Percentiles rank a stretch among this genome's conserved stretches.
phyloP scores from a whole-genome alignment of 2,888 invertebrate genomes.

The Cylloceria caligata region DNA sequence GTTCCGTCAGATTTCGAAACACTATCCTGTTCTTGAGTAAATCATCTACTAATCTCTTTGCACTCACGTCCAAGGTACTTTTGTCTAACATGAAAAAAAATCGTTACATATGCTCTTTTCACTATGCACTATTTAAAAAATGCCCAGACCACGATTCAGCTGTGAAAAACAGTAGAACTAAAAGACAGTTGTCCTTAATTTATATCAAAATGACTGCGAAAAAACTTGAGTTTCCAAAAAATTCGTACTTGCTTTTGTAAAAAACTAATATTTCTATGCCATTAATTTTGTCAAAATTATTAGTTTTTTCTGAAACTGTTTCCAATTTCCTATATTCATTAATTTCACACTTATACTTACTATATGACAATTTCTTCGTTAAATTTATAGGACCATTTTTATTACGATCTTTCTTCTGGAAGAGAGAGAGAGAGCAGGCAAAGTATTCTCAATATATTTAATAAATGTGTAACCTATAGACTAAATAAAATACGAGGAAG shows the following conservation, averaged over 20 bases:
- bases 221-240: too few species aligned
- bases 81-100: constrained; percentile 38
- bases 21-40: constrained; percentile 59
- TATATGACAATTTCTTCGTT: constrained; percentile 44
- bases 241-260: too few species aligned
- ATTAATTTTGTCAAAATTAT: too few species aligned
- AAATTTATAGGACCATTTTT: constrained; percentile 29
- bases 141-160: background rate
- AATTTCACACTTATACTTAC: constrained; percentile 39
- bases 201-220: too few species aligned
- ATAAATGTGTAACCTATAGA: constrained; percentile 1
- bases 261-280: too few species aligned
- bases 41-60: constrained; percentile 56
- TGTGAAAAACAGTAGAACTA: background rate
- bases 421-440: constrained; percentile 10
- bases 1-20: constrained; percentile 66
- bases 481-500: constrained; percentile 52
- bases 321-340: background rate
- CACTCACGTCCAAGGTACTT: constrained; percentile 38
- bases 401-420: constrained; percentile 54
- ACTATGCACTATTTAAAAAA: background rate
- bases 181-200: too few species aligned
- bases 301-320: background rate
- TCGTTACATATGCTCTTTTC: background rate
- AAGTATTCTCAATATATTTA: constrained; percentile 20